Evolutionary conservation across 1,140 invertebrate species (phyloP).

Genomic region (Gonioctena quinquepunctata): DNA sequence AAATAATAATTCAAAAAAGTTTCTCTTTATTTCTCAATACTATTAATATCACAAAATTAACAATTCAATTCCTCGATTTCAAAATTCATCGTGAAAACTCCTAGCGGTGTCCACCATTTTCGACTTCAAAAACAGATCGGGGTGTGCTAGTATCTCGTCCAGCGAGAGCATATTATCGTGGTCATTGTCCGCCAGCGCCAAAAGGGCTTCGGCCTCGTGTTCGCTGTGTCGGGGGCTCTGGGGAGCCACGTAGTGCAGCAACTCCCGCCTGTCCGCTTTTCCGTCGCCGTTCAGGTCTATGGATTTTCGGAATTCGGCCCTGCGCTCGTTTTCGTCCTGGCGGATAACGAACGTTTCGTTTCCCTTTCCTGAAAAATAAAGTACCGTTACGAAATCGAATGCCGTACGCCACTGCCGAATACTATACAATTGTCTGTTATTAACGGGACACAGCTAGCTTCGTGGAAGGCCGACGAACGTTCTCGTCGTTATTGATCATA

Average conservation of each 20-base stretch:
- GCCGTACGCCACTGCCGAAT: too few species aligned
- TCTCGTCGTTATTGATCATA: too few species aligned
- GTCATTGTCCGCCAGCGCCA: constrained; percentile 71
- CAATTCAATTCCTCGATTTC: too few species aligned
- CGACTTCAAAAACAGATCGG: constrained; percentile 64
- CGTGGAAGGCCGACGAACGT: too few species aligned
- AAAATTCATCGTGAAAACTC: constrained; percentile 85
- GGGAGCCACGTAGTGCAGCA: constrained; percentile 73
- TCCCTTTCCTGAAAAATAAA: constrained; percentile 45
- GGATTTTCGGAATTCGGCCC: constrained; percentile 69
- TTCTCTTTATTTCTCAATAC: too few species aligned
- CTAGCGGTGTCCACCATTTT: constrained; percentile 80
- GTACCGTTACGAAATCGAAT: too few species aligned
- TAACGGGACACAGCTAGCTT: too few species aligned
- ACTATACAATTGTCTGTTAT: too few species aligned
- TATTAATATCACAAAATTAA: too few species aligned
- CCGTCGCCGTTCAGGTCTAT: constrained; percentile 78
- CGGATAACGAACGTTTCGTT: constrained; percentile 56
- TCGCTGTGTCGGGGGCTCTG: constrained; percentile 75
- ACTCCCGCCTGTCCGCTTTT: constrained; percentile 67
- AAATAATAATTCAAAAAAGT: too few species aligned
- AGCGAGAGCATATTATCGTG: constrained; percentile 70
- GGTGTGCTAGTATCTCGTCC: constrained; percentile 65
- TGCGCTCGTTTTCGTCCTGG: constrained; percentile 66
- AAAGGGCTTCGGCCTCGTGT: constrained; percentile 73